A percentile compares a stretch with the other conserved stretches of the same genome.
Conservation (phyloP, 2,113 vertebrate genomes). For the Phylloscopus trochiloides region DNA sequence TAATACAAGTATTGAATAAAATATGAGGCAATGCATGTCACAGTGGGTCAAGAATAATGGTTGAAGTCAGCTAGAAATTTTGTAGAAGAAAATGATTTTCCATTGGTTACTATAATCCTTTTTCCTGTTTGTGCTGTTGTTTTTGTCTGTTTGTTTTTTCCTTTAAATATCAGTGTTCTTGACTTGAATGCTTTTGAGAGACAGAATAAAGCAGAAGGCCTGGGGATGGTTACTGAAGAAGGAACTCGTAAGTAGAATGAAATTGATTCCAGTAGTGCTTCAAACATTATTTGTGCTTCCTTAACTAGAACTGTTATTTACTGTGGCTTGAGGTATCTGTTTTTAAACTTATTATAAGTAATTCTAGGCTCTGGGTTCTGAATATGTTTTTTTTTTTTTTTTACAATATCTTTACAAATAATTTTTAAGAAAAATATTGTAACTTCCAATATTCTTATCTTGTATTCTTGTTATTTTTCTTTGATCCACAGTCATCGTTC, state of each 20-base stretch:
- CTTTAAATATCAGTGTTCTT: conserved; percentile 82
- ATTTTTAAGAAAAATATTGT: conserved; percentile 33
- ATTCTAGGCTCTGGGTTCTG: neutral
- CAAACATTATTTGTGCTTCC: neutral
- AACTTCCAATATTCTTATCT: conserved; percentile 85
- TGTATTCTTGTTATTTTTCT: conserved; percentile 77
- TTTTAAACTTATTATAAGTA: neutral
- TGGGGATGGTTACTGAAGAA: conserved; percentile 99
- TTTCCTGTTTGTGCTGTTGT: neutral
- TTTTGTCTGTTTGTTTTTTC: neutral
- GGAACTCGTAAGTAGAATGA: conserved; percentile 90
- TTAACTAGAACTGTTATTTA: neutral
- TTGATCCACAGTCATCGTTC: conserved; percentile 93
- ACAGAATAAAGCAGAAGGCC: conserved; percentile 98
- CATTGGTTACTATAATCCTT: neutral
- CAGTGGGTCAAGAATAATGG: neutral
- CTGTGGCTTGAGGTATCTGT: neutral
- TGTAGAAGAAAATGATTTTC: neutral
- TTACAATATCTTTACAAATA: conserved; percentile 43
- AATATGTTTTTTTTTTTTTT: neutral
- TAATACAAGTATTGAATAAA: neutral
- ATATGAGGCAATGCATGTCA: neutral
- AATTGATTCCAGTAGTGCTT: conserved; percentile 20
- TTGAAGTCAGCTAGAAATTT: neutral
- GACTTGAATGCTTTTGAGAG: conserved; percentile 98